These are phyloP conservation scores for Phthorimaea operculella DNA, from an alignment of 1,140 invertebrate species.

Conservation along the genomic window DNA sequence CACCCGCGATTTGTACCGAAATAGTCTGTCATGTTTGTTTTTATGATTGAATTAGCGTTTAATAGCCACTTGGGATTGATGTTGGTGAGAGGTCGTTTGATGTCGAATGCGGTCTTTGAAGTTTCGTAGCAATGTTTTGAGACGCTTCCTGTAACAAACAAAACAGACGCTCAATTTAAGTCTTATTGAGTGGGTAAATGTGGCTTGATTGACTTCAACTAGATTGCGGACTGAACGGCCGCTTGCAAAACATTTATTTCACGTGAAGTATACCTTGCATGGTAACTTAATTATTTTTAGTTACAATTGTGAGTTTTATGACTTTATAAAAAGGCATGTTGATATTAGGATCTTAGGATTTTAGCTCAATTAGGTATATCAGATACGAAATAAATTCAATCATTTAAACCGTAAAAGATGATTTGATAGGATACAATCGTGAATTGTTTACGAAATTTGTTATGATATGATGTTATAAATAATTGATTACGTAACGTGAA, in stretches of 20 bases:
- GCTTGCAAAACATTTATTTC: background rate
- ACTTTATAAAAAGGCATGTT: no score
- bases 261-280: background rate
- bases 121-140: constrained; percentile 31
- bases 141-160: constrained; percentile 58
- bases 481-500: no score
- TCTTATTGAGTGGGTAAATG: constrained; percentile 41
- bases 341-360: no score
- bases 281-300: no score
- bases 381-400: no score
- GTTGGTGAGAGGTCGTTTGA: constrained; percentile 40
- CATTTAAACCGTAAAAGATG: no score
- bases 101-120: constrained; percentile 43
- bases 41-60: constrained; percentile 59
- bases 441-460: no score
- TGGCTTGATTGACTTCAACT: constrained; percentile 11
- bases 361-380: no score
- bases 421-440: no score
- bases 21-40: constrained; percentile 60
- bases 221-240: background rate
- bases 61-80: constrained; percentile 44
- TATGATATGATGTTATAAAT: no score
- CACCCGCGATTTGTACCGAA: constrained; percentile 40
- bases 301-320: no score
- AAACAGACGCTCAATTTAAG: constrained; percentile 42